Evolutionary conservation across 37 sponge, comb jelly and placozoan species (phyloP).

Genomic region (Chondrosia reniformis): DNA sequence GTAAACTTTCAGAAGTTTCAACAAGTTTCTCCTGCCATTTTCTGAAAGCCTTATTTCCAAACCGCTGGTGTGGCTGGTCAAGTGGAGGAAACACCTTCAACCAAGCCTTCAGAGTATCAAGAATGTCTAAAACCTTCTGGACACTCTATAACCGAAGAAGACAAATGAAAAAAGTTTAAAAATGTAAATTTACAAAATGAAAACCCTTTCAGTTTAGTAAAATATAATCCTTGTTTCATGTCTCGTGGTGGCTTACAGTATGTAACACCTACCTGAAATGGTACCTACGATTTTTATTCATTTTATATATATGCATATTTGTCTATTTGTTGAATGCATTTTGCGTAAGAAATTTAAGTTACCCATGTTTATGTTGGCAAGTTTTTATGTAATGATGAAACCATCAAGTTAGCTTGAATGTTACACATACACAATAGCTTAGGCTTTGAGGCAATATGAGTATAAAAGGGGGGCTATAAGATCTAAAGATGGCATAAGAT

Average conservation of each 20-base stretch:
- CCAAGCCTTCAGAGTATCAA: slow-evolving; percentile 59
- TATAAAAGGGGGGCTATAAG: too few species aligned
- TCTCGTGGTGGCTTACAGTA: too few species aligned
- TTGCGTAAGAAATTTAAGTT: background rate
- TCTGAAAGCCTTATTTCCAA: slow-evolving; percentile 91
- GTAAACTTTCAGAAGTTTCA: background rate
- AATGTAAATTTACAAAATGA: slow-evolving; percentile 4
- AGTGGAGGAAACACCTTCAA: slow-evolving; percentile 75
- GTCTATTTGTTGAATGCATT: background rate
- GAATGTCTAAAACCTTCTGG: slow-evolving; percentile 15
- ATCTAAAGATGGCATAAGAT: too few species aligned
- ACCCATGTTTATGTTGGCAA: background rate
- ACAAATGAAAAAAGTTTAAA: background rate
- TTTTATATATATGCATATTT: background rate
- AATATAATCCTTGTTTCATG: too few species aligned
- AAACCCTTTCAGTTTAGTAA: background rate
- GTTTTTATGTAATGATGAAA: background rate
- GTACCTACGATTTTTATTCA: too few species aligned
- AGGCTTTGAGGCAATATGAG: too few species aligned
- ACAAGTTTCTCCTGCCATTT: slow-evolving; percentile 65
- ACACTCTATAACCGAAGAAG: slow-evolving; percentile 12
- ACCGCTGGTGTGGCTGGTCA: slow-evolving; percentile 80
- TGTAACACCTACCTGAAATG: too few species aligned
- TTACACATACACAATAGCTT: background rate
- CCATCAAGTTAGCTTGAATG: background rate